Percentiles rank a stretch among this genome's conserved stretches.
Evolutionary conservation across 2,888 invertebrate genomes (phyloP).

Genomic region (Chironomus riparius): DNA sequence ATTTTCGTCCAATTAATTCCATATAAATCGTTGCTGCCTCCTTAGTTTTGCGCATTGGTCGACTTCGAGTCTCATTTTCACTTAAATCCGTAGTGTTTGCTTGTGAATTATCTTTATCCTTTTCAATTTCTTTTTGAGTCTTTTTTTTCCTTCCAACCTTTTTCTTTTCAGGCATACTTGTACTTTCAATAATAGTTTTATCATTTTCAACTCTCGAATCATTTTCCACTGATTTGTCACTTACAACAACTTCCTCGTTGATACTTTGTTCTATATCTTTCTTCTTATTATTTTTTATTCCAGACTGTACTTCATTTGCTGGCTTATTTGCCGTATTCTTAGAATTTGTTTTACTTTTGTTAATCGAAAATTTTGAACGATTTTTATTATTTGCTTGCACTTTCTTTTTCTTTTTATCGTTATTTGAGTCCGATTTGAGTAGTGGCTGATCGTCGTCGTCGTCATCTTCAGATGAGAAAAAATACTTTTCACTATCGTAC

Average conservation of each 20-base stretch:
- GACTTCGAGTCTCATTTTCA: conserved; percentile 31
- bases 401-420: conserved; percentile 16
- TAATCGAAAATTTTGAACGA: not conserved
- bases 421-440: conserved; percentile 33
- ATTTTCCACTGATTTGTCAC: conserved; percentile 31
- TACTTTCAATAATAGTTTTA: not conserved
- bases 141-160: conserved; percentile 37
- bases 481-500: conserved; percentile 31
- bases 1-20: conserved; percentile 61
- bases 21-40: conserved; percentile 66
- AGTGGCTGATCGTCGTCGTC: conserved; percentile 47
- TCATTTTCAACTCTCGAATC: too few species aligned
- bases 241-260: conserved; percentile 32
- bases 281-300: not conserved
- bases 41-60: conserved; percentile 62
- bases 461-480: conserved; percentile 44
- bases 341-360: not conserved
- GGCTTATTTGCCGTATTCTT: not conserved
- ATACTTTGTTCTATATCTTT: not conserved
- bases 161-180: conserved; percentile 29
- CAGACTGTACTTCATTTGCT: too few species aligned
- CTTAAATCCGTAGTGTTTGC: conserved; percentile 29
- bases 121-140: conserved; percentile 34
- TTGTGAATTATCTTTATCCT: conserved; percentile 29
- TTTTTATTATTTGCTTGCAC: not conserved